These are phyloP conservation scores for Erythrolamprus reginae DNA, from an alignment of 2,113 vertebrate genomes.

Conservation along the genomic window DNA sequence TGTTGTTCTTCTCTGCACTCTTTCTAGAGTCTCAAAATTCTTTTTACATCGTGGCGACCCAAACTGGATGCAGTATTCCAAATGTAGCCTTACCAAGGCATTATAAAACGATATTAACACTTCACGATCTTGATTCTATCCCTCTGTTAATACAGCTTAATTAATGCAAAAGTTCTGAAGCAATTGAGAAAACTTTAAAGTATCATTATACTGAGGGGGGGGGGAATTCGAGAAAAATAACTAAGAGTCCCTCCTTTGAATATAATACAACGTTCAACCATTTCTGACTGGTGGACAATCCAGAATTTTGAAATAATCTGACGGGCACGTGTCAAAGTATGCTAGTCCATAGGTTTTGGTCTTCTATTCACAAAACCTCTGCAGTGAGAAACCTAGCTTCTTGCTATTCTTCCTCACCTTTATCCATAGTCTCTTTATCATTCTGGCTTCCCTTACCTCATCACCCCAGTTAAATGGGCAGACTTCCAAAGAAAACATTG, in stretches of 20 bases:
- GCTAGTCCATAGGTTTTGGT: not conserved
- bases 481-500: not conserved
- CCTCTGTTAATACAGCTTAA: no score
- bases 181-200: not conserved
- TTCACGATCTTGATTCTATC: no score
- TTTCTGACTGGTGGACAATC: not conserved
- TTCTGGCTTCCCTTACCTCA: not conserved
- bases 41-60: no score
- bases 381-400: not conserved
- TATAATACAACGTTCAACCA: not conserved
- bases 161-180: not conserved
- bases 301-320: not conserved
- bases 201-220: not conserved
- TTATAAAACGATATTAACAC: no score
- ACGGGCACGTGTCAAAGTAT: not conserved
- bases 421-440: not conserved
- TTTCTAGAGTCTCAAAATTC: no score
- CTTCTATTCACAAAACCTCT: not conserved
- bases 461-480: not conserved
- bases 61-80: no score
- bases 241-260: not conserved
- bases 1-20: no score
- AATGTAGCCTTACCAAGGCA: no score
- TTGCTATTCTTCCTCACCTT: not conserved
- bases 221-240: not conserved